Evolutionary conservation across 2,113 vertebrate species (phyloP).

Genomic region (Rafetus swinhoei): DNA sequence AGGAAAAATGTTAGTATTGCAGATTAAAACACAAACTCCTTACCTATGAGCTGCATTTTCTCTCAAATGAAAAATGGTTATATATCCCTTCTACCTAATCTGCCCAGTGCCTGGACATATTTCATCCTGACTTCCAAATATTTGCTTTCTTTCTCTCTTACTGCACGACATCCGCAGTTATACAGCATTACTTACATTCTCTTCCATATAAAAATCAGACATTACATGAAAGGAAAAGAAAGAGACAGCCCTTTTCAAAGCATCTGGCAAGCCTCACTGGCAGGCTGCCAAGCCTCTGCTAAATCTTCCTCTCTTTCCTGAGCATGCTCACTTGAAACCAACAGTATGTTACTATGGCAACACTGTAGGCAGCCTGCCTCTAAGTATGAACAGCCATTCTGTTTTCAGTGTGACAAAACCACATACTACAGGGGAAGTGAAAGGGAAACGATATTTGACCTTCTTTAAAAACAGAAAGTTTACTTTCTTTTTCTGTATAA

Average conservation of each 20-base stretch:
- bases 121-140: conserved; percentile 78
- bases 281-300: conserved; percentile 84
- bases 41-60: conserved; percentile 83
- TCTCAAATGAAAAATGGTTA: conserved; percentile 79
- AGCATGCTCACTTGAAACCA: conserved; percentile 81
- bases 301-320: conserved; percentile 75
- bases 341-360: conserved; percentile 83
- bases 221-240: conserved; percentile 82
- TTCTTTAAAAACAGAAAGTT: background rate
- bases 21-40: conserved; percentile 66
- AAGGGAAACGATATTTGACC: conserved; percentile 33
- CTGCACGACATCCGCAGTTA: conserved; percentile 75
- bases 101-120: conserved; percentile 75
- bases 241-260: conserved; percentile 83
- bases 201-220: conserved; percentile 76
- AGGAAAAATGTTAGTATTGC: conserved; percentile 30
- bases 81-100: conserved; percentile 79
- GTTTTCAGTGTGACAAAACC: conserved; percentile 64
- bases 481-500: fast-evolving
- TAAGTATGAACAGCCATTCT: conserved; percentile 83
- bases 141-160: conserved; percentile 66
- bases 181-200: conserved; percentile 82
- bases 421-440: conserved; percentile 57
- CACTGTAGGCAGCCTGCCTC: conserved; percentile 84
- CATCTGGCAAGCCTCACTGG: conserved; percentile 84